These are phyloP conservation scores for Zonotrichia leucophrys DNA, from an alignment of 2,113 vertebrate species.

Conservation along the genomic window DNA sequence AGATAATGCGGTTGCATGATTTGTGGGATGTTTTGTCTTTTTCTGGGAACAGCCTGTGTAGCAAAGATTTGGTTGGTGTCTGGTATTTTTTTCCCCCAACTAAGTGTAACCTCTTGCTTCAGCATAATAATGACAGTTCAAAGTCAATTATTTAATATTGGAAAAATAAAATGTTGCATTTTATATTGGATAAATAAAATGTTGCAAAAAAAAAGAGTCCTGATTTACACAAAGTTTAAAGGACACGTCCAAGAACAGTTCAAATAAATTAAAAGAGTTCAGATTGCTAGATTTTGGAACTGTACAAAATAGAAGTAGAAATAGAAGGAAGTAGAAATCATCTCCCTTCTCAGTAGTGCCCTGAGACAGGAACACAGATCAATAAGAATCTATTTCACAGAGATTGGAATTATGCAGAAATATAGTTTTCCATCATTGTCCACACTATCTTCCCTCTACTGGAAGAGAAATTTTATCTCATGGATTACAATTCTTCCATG, in stretches of 20 bases:
- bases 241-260: not conserved
- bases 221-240: not conserved
- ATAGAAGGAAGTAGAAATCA: not conserved
- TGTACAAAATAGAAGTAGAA: not conserved
- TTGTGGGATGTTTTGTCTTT: slow-evolving; percentile 20
- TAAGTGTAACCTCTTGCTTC: not conserved
- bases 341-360: not conserved
- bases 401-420: not conserved
- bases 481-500: not conserved
- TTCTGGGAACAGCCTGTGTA: not conserved
- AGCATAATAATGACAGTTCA: not conserved
- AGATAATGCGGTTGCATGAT: not conserved
- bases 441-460: not conserved
- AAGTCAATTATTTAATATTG: not conserved
- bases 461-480: not conserved
- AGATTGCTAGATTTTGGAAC: not conserved
- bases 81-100: fast-evolving
- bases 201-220: not conserved
- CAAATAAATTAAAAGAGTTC: not conserved
- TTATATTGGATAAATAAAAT: not conserved
- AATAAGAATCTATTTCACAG: not conserved
- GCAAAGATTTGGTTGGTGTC: not conserved
- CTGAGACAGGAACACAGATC: not conserved
- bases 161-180: not conserved
- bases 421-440: not conserved